Conservation (phyloP, 2,797 vertebrate species). For the Acomys russatus region DNA sequence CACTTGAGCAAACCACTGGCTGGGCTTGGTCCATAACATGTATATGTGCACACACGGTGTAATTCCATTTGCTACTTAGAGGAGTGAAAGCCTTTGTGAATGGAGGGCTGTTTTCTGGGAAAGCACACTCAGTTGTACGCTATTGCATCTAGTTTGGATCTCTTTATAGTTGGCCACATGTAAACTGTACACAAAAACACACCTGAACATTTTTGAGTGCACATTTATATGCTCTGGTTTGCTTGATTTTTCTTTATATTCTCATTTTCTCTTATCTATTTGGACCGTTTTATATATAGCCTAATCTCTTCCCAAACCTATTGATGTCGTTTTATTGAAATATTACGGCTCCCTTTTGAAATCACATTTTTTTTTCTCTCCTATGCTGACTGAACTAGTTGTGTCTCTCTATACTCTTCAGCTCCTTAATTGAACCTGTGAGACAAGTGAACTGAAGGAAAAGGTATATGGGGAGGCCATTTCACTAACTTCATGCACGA, state of each 20-base stretch:
- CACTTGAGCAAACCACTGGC: neutral
- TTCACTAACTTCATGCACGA: neutral
- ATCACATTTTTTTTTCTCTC: neutral
- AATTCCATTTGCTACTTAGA: neutral
- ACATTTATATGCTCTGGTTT: neutral
- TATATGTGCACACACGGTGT: neutral
- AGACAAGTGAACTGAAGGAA: neutral
- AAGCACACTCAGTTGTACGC: neutral
- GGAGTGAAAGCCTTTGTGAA: neutral
- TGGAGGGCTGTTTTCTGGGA: neutral
- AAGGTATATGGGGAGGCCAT: neutral
- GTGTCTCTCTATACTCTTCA: neutral
- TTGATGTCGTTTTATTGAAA: neutral
- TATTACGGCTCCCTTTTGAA: neutral
- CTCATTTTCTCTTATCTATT: conserved; percentile 21
- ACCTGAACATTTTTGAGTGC: neutral
- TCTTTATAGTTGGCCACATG: neutral
- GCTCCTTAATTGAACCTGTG: neutral
- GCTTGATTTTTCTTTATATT: neutral
- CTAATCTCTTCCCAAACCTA: neutral
- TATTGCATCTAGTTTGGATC: neutral
- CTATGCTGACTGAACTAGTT: neutral
- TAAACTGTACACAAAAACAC: no score
- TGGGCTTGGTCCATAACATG: neutral
- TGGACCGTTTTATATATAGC: neutral